Percentiles rank a stretch among this genome's conserved stretches.
These are phyloP conservation scores for Anguilla pacifica DNA, from an alignment of 2,797 vertebrate species.

Conservation along the genomic window DNA sequence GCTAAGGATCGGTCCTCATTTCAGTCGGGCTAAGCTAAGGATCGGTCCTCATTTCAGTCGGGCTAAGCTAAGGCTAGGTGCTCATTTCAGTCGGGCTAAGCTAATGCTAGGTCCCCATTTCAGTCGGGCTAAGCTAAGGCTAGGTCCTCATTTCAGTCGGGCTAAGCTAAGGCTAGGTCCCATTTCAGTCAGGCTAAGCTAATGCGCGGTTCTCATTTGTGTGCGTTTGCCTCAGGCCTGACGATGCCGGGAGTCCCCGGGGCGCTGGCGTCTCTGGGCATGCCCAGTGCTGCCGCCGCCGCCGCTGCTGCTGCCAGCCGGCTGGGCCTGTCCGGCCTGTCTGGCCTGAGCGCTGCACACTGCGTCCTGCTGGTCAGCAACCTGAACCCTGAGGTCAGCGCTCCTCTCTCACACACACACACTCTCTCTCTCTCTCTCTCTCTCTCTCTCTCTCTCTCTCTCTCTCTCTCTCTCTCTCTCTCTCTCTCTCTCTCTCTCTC, in stretches of 20 bases:
- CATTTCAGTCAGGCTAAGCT: not conserved
- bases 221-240: constrained; percentile 70
- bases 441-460: not conserved
- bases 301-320: constrained; percentile 71
- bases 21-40: no score
- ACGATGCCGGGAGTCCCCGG: constrained; percentile 82
- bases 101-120: not conserved
- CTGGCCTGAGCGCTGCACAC: constrained; percentile 78
- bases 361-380: constrained; percentile 94
- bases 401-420: not conserved
- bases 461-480: not conserved
- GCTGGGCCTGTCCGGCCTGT: constrained; percentile 82
- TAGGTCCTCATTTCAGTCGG: not conserved
- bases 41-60: no score
- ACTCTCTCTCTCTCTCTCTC: not conserved
- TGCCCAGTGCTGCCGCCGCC: constrained; percentile 79
- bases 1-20: no score
- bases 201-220: not conserved
- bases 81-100: no score
- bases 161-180: no score
- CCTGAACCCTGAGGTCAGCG: constrained; percentile 91
- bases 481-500: not conserved
- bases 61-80: no score
- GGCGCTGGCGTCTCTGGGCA: constrained; percentile 81
- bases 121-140: not conserved